phyloP scores from a whole-genome alignment of 2,113 vertebrate genomes.

The Garra rufa region DNA sequence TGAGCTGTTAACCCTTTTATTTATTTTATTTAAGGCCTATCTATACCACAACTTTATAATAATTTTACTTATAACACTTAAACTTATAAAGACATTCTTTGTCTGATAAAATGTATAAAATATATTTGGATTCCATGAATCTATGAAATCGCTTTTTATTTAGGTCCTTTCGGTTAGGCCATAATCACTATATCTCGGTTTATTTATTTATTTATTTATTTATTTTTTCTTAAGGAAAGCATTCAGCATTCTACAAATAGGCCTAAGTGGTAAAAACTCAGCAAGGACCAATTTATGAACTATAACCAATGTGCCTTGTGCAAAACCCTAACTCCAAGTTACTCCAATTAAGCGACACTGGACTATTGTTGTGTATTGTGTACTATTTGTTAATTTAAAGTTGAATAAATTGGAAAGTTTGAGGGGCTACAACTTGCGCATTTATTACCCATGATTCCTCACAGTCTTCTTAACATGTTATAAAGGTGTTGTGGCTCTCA shows the following conservation, averaged over 20 bases:
- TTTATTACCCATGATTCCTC: neutral
- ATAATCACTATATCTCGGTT: neutral
- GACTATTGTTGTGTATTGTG: neutral
- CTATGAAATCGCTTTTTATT: neutral
- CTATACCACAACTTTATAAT: too few species aligned
- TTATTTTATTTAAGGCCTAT: neutral
- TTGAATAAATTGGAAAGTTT: neutral
- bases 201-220: neutral
- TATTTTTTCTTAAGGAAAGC: neutral
- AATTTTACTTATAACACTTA: neutral
- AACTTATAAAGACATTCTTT: neutral
- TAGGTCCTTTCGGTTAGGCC: neutral
- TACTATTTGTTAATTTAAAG: neutral
- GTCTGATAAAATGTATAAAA: neutral
- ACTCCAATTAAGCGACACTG: neutral
- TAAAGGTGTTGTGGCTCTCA: neutral
- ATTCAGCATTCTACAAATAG: neutral
- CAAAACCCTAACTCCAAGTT: neutral
- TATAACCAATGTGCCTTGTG: neutral
- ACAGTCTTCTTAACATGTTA: slow-evolving; percentile 4
- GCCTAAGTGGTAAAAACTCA: neutral
- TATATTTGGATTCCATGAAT: neutral
- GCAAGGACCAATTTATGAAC: neutral
- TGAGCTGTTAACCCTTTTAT: neutral
- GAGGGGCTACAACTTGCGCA: neutral